phyloP scores from a whole-genome alignment of 2,888 invertebrate species.

The Carpatolechia fugitivella region DNA sequence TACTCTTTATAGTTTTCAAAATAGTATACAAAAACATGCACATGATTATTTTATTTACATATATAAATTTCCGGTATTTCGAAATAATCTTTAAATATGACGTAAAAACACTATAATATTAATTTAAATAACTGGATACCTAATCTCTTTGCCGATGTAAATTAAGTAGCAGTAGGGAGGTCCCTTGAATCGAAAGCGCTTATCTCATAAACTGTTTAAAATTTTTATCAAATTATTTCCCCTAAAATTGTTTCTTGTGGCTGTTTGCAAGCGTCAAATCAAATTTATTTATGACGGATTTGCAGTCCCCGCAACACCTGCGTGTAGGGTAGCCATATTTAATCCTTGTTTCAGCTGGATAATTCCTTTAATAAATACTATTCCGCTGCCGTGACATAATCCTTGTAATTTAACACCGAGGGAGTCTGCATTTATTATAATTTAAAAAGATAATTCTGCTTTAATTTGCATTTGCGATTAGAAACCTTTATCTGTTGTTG shows the following conservation, averaged over 20 bases:
- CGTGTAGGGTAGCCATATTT: slow-evolving; percentile 47
- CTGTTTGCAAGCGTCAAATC: slow-evolving; percentile 67
- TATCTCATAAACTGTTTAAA: slow-evolving; percentile 27
- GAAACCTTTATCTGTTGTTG: too few relatives aligned
- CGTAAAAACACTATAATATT: too few relatives aligned
- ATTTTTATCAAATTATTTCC: slow-evolving; percentile 33
- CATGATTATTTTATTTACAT: too few relatives aligned
- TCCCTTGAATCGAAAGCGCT: slow-evolving; percentile 8
- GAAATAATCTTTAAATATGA: too few relatives aligned
- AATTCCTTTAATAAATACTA: slow-evolving; percentile 41
- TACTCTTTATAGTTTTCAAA: too few relatives aligned
- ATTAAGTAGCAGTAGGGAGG: too few relatives aligned
- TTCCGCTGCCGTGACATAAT: slow-evolving; percentile 32
- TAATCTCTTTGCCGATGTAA: too few relatives aligned
- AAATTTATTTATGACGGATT: slow-evolving; percentile 72
- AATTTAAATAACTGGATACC: too few relatives aligned
- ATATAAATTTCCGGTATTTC: too few relatives aligned
- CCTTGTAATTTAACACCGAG: slow-evolving; percentile 22
- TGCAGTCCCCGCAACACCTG: slow-evolving; percentile 57
- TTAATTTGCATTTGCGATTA: background rate
- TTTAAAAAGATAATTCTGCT: background rate
- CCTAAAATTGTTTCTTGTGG: slow-evolving; percentile 49
- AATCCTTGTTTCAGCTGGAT: slow-evolving; percentile 42
- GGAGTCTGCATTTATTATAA: background rate
- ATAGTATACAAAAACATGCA: too few relatives aligned